Evolutionary conservation across 2,797 vertebrate species (phyloP), one percentile per base, ranked within the genome.

Genomic region (Apogon talboti): DNA sequence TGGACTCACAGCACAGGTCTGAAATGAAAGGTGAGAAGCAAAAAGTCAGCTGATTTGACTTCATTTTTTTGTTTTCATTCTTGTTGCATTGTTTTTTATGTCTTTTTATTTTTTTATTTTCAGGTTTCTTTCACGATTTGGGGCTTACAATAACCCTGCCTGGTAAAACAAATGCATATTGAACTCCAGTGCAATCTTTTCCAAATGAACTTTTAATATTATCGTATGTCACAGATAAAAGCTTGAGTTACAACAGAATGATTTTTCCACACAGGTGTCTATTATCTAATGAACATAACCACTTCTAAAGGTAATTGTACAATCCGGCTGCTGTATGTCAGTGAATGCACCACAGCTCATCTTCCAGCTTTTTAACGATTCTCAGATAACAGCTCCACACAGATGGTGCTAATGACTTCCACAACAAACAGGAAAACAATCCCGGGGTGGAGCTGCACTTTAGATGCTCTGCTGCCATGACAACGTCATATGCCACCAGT

Each of bases 401-500:
- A 2, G 19, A 47, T 6, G 14, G 21, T 10, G 43, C 55, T 60
- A 50, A 69, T 57, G 66, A 70, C 56, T 61, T 19, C 16, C 48
- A 44, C 2, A 16, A 47, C 42, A 59, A 30, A 45, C 7, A 60
- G 18, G 46, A 47, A n/a, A 11, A 51, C 12, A 7, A 41, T 57
- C 41, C 7, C 37, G 7, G 40, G 49, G 18, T 37, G 52, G 18
- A 56, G 47, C 14, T 45, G 4, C 6, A 38, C 59, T 37, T 71
- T 24, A 62, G 18, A 50, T 43, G 59, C 44, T 2, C 28, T 0
- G 55, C 30, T 12, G 13, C 78, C 66, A 64, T 76, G 79, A 68
- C 71, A 74, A 84, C 52, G 6, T 44, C 63, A 50, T 3, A 21
- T 69, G 50, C 46, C 40, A 18, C 30, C 70, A 46, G 44, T 74